Evolutionary conservation across 2,888 invertebrate genomes (phyloP), one percentile per base, ranked within the genome.

Genomic region (Cataglyphis livida): DNA sequence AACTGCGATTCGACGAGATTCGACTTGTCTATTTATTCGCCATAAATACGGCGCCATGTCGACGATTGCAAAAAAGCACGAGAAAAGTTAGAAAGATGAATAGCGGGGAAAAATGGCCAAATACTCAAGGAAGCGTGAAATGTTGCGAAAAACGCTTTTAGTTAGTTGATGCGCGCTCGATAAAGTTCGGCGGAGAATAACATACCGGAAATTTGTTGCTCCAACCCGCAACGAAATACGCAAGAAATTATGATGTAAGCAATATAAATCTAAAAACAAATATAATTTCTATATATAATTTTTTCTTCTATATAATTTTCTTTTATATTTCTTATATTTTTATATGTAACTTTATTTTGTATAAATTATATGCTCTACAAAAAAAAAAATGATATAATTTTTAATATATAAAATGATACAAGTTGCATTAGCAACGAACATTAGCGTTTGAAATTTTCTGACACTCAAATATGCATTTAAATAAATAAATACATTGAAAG

Each of bases 91-190:
- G 44, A 44, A 73, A 38, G 59, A n/a, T 32, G 48, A 35, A 51
- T 15, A 51, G 44, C 35, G 32, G 0, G 35, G 44, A 25, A 10
- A 35, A 9, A 59, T n/a, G 66, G 38, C 54, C 54, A 66, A 66
- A 54, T 54, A 44, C 28, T 28, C 76, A 66, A 28, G 66, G 54
- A n/a, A 76, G 76, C 54, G 38, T 66, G 54, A 76, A 76, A 66
- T 76, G 66, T 28, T n/a, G 35, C 74, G 48, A 64, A 64, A 75
- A 75, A 75, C 64, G 25, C 64, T 75, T 51, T 75, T 64, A 62
- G 61, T 44, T 51, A 51, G n/a, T 7, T 10, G 64, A 41, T 21
- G 44, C 41, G 44, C 10, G 21, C 64, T 75, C 48, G 48, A 62
- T 64, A 35, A 48, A 75, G 35, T 51, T 62, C 18, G 48, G 32